Evolutionary conservation across 2,113 vertebrate species (phyloP).

Genomic region (Chloebia gouldiae): DNA sequence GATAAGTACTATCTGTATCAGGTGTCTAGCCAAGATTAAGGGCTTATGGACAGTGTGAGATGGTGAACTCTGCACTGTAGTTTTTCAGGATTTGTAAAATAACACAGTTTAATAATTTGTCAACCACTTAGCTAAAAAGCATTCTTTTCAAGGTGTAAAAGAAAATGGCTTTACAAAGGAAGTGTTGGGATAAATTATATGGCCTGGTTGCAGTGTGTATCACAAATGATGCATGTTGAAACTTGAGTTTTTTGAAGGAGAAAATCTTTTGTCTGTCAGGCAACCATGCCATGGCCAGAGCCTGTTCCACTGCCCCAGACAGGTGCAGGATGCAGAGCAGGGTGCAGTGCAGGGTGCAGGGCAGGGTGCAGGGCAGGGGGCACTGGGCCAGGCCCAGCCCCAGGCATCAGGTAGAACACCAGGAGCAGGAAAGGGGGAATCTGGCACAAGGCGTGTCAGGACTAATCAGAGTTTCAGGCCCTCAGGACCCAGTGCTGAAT

Average conservation of each 20-base stretch:
- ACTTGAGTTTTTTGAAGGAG: not conserved
- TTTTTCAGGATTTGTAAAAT: not conserved
- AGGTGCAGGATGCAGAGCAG: not conserved
- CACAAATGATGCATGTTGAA: not conserved
- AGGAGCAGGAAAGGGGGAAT: not conserved
- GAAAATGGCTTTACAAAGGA: not conserved
- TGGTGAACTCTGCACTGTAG: not conserved
- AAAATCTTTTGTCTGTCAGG: not conserved
- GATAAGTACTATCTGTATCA: not conserved
- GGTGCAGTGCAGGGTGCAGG: not conserved
- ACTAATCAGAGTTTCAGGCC: not conserved
- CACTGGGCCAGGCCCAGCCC: not conserved
- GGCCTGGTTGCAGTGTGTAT: rapidly evolving
- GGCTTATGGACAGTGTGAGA: not conserved
- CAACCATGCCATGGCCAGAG: rapidly evolving
- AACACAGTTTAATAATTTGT: not conserved
- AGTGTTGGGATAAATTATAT: not conserved
- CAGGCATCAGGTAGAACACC: not conserved
- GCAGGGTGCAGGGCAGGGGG: rapidly evolving
- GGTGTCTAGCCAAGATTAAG: not conserved
- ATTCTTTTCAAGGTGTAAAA: not conserved
- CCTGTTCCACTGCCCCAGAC: not conserved
- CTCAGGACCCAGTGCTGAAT: not conserved
- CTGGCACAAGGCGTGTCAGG: not conserved
- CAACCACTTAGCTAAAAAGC: not conserved